Evolutionary conservation across 2,888 invertebrate genomes (phyloP).

Genomic region (Idaea dimidiata): DNA sequence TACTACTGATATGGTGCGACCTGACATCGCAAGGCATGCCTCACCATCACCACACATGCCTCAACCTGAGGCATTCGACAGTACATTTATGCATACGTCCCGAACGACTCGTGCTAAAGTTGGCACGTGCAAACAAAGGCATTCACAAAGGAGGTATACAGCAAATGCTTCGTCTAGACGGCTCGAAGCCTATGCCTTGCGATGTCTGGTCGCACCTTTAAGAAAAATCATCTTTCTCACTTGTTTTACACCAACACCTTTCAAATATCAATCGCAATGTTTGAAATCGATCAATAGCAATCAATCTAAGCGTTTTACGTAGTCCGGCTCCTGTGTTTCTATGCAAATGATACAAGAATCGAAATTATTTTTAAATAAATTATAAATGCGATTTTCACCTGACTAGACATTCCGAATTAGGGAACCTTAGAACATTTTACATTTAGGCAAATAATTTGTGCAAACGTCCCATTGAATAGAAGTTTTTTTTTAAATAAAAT

Average conservation of each 20-base stretch:
- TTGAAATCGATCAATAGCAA: background rate
- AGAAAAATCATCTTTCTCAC: too few species aligned
- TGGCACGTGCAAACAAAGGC: too few species aligned
- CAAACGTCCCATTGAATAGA: too few species aligned
- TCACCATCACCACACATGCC: background rate
- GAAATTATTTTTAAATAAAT: slow-evolving; percentile 50
- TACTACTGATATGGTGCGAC: background rate
- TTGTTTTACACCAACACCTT: background rate
- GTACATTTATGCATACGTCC: too few species aligned
- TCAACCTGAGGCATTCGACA: too few species aligned
- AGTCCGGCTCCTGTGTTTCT: slow-evolving; percentile 43
- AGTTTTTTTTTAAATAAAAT: too few species aligned
- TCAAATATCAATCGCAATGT: background rate
- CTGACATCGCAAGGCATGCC: background rate
- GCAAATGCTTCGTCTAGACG: too few species aligned
- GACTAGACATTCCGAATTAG: slow-evolving; percentile 71
- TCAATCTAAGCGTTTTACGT: slow-evolving; percentile 39
- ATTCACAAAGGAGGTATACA: too few species aligned
- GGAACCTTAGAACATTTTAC: slow-evolving; percentile 7
- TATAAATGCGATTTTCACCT: slow-evolving; percentile 73
- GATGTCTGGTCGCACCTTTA: too few species aligned
- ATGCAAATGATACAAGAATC: slow-evolving; percentile 66
- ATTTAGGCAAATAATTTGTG: background rate
- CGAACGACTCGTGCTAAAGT: too few species aligned
- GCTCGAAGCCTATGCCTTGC: too few species aligned